Evolutionary conservation across 2,113 vertebrate genomes (phyloP).

Genomic region (Antechinus flavipes): DNA sequence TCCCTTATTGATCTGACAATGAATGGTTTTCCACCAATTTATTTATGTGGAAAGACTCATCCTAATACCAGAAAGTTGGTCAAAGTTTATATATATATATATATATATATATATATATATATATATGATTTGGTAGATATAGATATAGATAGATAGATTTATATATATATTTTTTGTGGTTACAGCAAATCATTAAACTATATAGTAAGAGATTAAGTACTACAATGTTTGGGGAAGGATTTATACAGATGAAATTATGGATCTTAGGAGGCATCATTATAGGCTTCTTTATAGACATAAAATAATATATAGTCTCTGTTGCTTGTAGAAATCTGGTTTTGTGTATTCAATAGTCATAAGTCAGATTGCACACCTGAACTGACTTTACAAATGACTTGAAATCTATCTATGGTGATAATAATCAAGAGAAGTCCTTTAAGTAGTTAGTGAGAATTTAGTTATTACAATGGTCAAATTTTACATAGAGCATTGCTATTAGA

Average conservation of each 20-base stretch:
- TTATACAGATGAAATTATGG: background rate
- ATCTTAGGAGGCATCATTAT: background rate
- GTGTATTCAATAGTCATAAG: background rate
- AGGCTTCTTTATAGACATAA: background rate
- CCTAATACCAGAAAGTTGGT: background rate
- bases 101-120: too few species aligned
- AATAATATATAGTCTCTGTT: background rate
- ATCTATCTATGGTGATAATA: background rate
- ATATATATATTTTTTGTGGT: background rate
- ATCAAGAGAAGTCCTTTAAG: background rate
- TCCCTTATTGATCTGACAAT: background rate
- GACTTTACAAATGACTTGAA: slow-evolving; percentile 1
- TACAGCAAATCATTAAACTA: background rate
- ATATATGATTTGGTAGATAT: too few species aligned
- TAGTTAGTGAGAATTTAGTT: background rate
- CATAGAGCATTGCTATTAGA: too few species aligned
- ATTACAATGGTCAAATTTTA: too few species aligned
- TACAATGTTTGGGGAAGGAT: background rate
- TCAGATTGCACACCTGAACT: background rate
- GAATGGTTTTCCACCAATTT: background rate
- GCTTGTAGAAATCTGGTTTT: background rate
- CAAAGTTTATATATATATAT: background rate
- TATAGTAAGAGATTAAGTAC: background rate
- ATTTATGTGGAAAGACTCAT: background rate
- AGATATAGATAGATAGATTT: too few species aligned